Evolutionary conservation across 1,140 invertebrate genomes (phyloP).

Genomic region (Ips typographus): DNA sequence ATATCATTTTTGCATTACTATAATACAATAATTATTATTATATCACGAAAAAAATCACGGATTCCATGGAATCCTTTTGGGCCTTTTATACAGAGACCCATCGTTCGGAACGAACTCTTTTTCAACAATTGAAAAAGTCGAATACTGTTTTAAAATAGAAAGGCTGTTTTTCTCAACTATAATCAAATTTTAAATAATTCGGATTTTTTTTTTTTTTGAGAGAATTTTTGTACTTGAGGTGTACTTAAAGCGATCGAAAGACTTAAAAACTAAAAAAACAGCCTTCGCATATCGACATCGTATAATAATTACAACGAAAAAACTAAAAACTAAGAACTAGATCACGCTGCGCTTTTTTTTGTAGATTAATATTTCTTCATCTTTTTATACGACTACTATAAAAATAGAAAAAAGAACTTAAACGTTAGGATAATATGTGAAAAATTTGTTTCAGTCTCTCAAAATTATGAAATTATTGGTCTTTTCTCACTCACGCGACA

Average conservation of each 20-base stretch:
- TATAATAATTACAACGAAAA: conserved; percentile 21
- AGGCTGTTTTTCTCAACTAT: conserved; percentile 8
- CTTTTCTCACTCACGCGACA: conserved; percentile 34
- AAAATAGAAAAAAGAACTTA: conserved; percentile 39
- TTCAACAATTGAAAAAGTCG: conserved; percentile 28
- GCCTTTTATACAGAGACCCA: conserved; percentile 6
- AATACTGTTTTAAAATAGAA: conserved; percentile 40
- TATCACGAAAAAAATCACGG: conserved; percentile 44
- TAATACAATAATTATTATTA: conserved; percentile 39
- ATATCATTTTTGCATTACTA: conserved; percentile 44
- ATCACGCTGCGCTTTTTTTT: conserved; percentile 37
- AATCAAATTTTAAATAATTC: conserved; percentile 20
- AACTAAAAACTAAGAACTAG: conserved; percentile 35
- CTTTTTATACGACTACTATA: conserved; percentile 36
- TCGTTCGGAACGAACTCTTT: conserved; percentile 33
- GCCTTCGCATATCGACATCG: conserved; percentile 14
- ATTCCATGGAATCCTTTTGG: conserved; percentile 35
- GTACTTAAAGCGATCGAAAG: not conserved
- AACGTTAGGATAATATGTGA: conserved; percentile 18
- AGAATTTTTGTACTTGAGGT: conserved; percentile 24
- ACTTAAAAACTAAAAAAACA: conserved; percentile 13
- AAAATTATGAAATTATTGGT: conserved; percentile 10
- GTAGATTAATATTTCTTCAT: conserved; percentile 21
- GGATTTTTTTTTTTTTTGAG: conserved; percentile 29
- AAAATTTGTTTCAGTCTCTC: conserved; percentile 34